A percentile compares a stretch with the other conserved stretches of the same genome.
Evolutionary conservation across 2,797 vertebrate species (phyloP).

Genomic region (Chelonia mydas): DNA sequence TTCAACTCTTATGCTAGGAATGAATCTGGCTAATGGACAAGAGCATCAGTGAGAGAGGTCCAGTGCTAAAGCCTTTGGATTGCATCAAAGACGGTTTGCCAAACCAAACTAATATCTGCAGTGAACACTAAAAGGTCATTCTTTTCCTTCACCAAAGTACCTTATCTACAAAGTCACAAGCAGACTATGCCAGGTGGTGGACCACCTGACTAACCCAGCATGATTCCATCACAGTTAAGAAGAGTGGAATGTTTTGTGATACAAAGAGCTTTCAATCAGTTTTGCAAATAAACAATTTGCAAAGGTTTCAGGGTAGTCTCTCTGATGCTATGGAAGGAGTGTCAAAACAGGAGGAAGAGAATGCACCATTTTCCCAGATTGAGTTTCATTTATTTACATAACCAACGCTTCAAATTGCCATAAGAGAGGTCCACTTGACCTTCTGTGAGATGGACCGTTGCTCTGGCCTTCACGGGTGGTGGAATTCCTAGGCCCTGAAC

Average conservation of each 20-base stretch:
- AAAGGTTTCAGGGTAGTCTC: not conserved
- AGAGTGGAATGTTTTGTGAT: not conserved
- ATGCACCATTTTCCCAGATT: rapidly evolving
- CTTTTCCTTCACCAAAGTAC: not conserved
- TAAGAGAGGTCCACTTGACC: not conserved
- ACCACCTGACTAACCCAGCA: not conserved
- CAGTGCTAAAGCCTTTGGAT: not conserved
- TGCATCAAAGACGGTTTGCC: not conserved
- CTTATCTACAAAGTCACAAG: not conserved
- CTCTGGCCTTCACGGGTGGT: not conserved
- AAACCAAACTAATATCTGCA: not conserved
- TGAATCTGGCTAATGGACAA: not conserved
- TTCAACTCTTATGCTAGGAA: not conserved
- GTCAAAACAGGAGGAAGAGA: not conserved
- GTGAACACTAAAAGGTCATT: not conserved
- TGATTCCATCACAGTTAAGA: not conserved
- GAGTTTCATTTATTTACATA: not conserved
- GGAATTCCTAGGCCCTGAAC: not conserved
- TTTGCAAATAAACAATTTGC: not conserved
- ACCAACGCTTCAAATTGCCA: not conserved
- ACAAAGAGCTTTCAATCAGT: not conserved
- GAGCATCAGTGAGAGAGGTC: not conserved
- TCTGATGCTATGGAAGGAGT: not conserved
- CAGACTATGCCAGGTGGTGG: not conserved
- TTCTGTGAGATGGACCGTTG: not conserved